phyloP scores from a whole-genome alignment of 1,140 invertebrate species.

The Archivesica marissinica region DNA sequence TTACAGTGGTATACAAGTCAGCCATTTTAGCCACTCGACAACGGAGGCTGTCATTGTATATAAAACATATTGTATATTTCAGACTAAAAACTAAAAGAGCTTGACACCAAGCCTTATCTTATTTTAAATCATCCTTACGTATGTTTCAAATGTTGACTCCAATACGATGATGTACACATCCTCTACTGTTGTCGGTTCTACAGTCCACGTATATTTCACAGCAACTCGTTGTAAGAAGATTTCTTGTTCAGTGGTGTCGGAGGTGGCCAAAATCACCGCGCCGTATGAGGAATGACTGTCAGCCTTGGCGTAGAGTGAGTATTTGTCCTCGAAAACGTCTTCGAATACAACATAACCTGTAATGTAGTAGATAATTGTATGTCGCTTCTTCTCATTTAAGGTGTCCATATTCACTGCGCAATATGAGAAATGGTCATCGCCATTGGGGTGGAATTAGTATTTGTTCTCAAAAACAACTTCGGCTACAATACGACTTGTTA shows the following conservation, averaged over 20 bases:
- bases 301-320: slow-evolving; percentile 55
- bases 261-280: slow-evolving; percentile 57
- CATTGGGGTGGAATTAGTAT: no score
- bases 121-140: slow-evolving; percentile 38
- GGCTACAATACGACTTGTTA: no score
- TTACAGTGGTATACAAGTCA: no score
- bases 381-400: not conserved
- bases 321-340: slow-evolving; percentile 62
- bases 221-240: slow-evolving; percentile 68
- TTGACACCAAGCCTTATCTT: no score
- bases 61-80: no score
- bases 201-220: slow-evolving; percentile 68
- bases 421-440: not conserved
- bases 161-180: slow-evolving; percentile 66
- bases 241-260: slow-evolving; percentile 19
- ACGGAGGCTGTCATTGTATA: no score
- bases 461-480: no score
- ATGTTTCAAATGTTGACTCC: slow-evolving; percentile 67
- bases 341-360: slow-evolving; percentile 63
- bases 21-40: no score
- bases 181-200: slow-evolving; percentile 62
- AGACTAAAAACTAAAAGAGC: no score
- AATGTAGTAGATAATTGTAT: no score
- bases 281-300: slow-evolving; percentile 59
- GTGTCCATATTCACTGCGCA: not conserved